phyloP scores from a whole-genome alignment of 2,113 vertebrate genomes.

The Epinephelus cyanopodus region DNA sequence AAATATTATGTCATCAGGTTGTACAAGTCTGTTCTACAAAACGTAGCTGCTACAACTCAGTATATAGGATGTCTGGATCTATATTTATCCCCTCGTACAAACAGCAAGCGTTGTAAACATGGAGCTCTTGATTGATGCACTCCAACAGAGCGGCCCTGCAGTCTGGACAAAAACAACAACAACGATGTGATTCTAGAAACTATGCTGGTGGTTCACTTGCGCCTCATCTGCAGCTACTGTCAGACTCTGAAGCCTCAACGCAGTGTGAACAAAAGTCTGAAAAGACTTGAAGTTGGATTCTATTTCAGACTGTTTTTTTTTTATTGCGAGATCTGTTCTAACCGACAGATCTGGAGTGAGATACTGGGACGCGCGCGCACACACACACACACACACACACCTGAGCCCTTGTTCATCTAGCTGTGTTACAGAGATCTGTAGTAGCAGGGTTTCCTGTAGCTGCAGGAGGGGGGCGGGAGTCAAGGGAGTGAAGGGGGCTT shows the following conservation, averaged over 20 bases:
- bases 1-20: neutral
- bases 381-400: neutral
- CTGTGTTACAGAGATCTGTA: constrained; percentile 35
- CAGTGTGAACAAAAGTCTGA: neutral
- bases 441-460: neutral
- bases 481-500: neutral
- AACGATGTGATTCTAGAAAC: neutral
- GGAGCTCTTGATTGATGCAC: constrained; percentile 2
- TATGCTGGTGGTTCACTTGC: neutral
- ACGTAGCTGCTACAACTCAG: neutral
- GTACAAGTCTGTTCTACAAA: neutral
- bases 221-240: constrained; percentile 15
- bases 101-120: neutral
- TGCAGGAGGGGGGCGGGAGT: neutral
- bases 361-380: neutral
- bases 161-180: neutral
- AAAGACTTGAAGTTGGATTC: neutral
- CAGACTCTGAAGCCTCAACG: neutral
- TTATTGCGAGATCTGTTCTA: neutral
- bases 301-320: neutral
- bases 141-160: neutral
- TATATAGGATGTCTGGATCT: neutral
- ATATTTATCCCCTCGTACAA: neutral
- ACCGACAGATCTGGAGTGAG: neutral
- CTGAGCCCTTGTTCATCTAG: constrained; percentile 29